A percentile compares a stretch with the other conserved stretches of the same genome.
phyloP scores from a whole-genome alignment of 2,888 invertebrate genomes.

The Tromatobia lineatoria region DNA sequence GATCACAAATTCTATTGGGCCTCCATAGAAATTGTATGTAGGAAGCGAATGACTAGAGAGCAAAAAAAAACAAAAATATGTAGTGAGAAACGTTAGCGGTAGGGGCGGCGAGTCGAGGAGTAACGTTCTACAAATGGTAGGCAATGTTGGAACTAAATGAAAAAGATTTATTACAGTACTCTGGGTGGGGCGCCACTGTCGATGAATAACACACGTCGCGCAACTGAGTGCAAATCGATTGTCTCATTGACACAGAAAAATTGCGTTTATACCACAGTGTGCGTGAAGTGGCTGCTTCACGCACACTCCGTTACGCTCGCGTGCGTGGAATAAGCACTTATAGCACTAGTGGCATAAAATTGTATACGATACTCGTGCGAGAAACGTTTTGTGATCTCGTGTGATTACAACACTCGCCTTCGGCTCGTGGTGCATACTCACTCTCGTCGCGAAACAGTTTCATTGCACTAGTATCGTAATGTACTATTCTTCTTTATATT shows the following conservation, averaged over 20 bases:
- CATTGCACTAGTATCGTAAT: too few species aligned
- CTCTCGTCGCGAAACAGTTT: too few species aligned
- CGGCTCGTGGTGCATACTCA: too few species aligned
- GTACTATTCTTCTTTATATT: too few species aligned
- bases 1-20: constrained; percentile 83
- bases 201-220: background rate
- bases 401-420: too few species aligned
- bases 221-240: background rate
- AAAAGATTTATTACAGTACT: constrained; percentile 16
- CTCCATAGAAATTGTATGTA: constrained; percentile 65
- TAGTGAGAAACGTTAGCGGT: constrained; percentile 33
- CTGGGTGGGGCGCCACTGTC: background rate
- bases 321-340: too few species aligned
- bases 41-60: constrained; percentile 37
- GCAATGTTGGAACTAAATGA: constrained; percentile 12
- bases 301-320: too few species aligned
- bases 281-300: too few species aligned
- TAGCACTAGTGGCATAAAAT: too few species aligned
- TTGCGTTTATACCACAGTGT: too few species aligned
- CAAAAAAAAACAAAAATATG: constrained; percentile 41
- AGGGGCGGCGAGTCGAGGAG: constrained; percentile 43
- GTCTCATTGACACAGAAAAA: background rate
- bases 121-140: constrained; percentile 67
- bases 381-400: too few species aligned
- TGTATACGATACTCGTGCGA: too few species aligned